phyloP scores from a whole-genome alignment of 2,797 vertebrate species.

The Emys orbicularis region DNA sequence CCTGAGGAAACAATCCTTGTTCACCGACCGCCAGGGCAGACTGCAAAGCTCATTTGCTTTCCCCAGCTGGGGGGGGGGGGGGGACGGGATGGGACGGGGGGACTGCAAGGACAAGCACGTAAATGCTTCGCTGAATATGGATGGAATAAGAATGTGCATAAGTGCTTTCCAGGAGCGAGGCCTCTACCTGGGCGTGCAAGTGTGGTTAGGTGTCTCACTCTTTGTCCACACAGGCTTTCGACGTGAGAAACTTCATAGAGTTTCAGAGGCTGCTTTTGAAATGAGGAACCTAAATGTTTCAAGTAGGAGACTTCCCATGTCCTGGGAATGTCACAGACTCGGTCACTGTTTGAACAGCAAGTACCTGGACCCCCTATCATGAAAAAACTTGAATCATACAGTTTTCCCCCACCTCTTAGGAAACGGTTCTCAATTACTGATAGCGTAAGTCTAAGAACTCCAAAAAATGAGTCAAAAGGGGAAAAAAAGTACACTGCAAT shows the following conservation, averaged over 20 bases:
- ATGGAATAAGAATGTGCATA: neutral
- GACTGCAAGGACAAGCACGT: neutral
- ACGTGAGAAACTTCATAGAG: neutral
- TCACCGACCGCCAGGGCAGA: neutral
- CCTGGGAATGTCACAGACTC: rapidly evolving
- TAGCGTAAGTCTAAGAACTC: neutral
- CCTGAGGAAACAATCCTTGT: rapidly evolving
- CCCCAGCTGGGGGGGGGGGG: rapidly evolving
- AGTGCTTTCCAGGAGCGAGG: neutral
- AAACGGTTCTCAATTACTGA: neutral
- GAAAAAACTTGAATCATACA: neutral
- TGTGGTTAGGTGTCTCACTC: neutral
- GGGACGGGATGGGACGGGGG: too few species aligned
- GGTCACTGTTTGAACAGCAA: neutral
- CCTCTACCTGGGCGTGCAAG: neutral
- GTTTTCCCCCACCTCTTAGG: neutral
- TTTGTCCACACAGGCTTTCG: neutral
- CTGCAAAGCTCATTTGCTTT: neutral
- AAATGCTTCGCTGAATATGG: neutral
- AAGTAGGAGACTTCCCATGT: neutral
- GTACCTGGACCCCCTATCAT: neutral
- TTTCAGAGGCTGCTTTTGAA: neutral
- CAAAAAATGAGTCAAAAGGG: neutral
- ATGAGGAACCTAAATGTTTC: neutral
- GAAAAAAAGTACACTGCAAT: neutral